These are phyloP conservation scores for Calidris pugnax DNA, from an alignment of 2,113 vertebrate genomes.

Conservation along the genomic window DNA sequence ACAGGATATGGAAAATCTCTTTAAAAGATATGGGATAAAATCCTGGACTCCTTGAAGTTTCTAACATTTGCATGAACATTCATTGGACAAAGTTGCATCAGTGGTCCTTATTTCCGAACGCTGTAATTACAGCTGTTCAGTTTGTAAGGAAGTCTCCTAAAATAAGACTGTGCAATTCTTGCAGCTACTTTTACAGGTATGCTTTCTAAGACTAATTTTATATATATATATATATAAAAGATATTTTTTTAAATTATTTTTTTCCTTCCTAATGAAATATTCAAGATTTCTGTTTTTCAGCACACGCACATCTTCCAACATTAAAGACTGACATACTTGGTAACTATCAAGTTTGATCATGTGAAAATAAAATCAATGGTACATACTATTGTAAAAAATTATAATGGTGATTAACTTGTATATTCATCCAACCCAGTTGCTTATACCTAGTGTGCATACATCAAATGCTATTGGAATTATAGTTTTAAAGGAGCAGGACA, in stretches of 20 bases:
- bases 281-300: background rate
- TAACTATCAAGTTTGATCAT: background rate
- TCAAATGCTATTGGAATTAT: background rate
- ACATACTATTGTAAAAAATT: background rate
- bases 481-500: background rate
- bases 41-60: background rate
- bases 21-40: background rate
- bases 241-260: background rate
- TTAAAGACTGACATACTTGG: background rate
- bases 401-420: background rate
- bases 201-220: background rate
- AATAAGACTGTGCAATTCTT: background rate
- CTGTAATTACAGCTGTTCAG: background rate
- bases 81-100: background rate
- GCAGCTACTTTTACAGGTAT: background rate
- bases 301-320: background rate
- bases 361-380: background rate
- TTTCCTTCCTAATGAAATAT: background rate
- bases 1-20: background rate
- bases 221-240: too few species aligned
- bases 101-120: background rate
- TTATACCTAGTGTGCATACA: background rate
- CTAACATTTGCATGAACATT: background rate
- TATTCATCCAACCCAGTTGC: background rate
- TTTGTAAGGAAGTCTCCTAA: background rate